These are phyloP conservation scores for Spilogale gracilis DNA, from an alignment of 2,113 vertebrate species.

Conservation along the genomic window DNA sequence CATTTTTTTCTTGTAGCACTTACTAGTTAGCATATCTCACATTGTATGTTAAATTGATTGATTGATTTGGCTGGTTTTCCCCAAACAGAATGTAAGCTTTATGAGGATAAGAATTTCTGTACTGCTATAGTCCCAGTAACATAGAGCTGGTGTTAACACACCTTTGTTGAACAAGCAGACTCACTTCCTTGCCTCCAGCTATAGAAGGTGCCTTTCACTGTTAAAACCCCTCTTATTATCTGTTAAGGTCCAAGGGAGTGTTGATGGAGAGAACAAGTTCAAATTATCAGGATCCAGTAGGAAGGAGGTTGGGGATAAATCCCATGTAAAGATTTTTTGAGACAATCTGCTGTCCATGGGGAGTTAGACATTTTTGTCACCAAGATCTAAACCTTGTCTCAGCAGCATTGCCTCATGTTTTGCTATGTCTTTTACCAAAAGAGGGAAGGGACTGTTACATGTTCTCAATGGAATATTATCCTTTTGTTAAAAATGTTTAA, in stretches of 20 bases:
- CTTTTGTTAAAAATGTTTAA: background rate
- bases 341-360: background rate
- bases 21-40: background rate
- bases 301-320: background rate
- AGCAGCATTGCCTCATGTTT: background rate
- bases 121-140: background rate
- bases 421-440: background rate
- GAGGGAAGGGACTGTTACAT: background rate
- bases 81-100: background rate
- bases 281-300: no score
- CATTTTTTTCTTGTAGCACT: background rate
- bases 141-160: background rate
- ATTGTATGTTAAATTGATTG: background rate
- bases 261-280: background rate
- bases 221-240: background rate
- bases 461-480: background rate
- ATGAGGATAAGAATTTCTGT: background rate
- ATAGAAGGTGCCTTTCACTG: rapidly evolving
- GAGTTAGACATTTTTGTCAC: background rate
- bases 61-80: background rate
- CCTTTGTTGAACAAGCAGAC: background rate
- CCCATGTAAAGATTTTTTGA: background rate
- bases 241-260: background rate
- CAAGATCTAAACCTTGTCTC: background rate
- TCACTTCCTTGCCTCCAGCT: background rate